Conservation (phyloP, 2,888 invertebrate species). For the Seira ritae region DNA sequence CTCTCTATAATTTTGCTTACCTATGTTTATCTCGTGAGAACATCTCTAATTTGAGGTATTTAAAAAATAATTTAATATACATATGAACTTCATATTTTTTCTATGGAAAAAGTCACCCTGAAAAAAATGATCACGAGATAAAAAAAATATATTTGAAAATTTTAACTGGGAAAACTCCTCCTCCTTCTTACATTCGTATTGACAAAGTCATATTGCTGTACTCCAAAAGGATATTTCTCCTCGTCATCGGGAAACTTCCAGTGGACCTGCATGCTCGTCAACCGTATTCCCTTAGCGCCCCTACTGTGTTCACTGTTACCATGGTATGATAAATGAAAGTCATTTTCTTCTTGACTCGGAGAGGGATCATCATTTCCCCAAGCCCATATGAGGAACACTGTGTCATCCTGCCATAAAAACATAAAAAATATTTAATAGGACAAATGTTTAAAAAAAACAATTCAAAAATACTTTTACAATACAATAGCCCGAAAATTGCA, state of each 20-base stretch:
- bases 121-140: too few relatives aligned
- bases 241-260: constrained; percentile 45
- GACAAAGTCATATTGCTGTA: constrained; percentile 45
- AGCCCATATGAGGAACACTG: constrained; percentile 88
- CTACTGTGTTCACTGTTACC: constrained; percentile 80
- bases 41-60: too few relatives aligned
- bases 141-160: too few relatives aligned
- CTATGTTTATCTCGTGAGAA: too few relatives aligned
- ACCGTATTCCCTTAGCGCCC: constrained; percentile 82
- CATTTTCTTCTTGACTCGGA: constrained; percentile 73
- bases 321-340: constrained; percentile 75
- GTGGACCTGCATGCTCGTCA: constrained; percentile 74
- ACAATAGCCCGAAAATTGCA: too few relatives aligned
- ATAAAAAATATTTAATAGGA: constrained; percentile 11
- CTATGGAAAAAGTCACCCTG: too few relatives aligned
- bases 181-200: constrained; percentile 49
- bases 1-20: too few relatives aligned
- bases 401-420: constrained; percentile 80
- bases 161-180: too few relatives aligned
- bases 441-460: too few relatives aligned
- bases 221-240: constrained; percentile 46
- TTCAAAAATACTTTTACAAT: too few relatives aligned
- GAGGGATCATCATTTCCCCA: constrained; percentile 67
- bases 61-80: too few relatives aligned
- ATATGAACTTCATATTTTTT: too few relatives aligned